Evolutionary conservation across 1,140 invertebrate species (phyloP), one percentile per base, ranked within the genome.

Genomic region (Orchesella cincta): DNA sequence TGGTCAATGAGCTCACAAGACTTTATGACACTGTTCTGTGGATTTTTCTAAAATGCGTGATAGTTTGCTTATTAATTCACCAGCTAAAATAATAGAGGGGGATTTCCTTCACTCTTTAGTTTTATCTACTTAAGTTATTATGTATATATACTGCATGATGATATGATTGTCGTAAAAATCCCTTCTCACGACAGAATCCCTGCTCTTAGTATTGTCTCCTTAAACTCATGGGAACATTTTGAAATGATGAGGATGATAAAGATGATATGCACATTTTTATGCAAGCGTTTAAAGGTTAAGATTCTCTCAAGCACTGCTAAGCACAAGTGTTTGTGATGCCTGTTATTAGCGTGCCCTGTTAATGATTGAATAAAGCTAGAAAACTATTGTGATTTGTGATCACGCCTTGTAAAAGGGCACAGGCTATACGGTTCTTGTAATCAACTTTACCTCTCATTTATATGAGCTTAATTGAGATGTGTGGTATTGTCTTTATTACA

Each of bases 1-100:
- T 57, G 52, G 52, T 57, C 52, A 57, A 57, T 57, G 52, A 57
- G 52, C 52, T 57, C 52, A n/a, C n/a, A 57, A 23, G 14, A 57
- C 23, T 57, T 57, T 57, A 57, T 23, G 52, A 57, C 52, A 57
- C 52, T 57, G 8, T 23, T 57, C 52, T 57, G 12, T 18, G 52
- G 3, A 14, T 57, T n/a, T 14, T 26, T 23, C 5, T 57, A 57
- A 14, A 3, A n/a, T 57, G 52, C 52, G 3, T 57, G 52, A 57
- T n/a, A 26, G 52, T 57, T 57, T 14, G 52, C 52, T 57, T 57
- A 57, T 57, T 57, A 57, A 57, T 57, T 57, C 23, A 57, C 12
- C 8, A 26, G 5, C 8, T 23, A 57, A 57, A 57, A 57, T n/a
- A 57, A 57, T 18, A 57, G 5, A 57, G 23, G 14, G 12, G 52